These are phyloP conservation scores for Notolabrus celidotus DNA, from an alignment of 2,797 vertebrate genomes.

Conservation along the genomic window DNA sequence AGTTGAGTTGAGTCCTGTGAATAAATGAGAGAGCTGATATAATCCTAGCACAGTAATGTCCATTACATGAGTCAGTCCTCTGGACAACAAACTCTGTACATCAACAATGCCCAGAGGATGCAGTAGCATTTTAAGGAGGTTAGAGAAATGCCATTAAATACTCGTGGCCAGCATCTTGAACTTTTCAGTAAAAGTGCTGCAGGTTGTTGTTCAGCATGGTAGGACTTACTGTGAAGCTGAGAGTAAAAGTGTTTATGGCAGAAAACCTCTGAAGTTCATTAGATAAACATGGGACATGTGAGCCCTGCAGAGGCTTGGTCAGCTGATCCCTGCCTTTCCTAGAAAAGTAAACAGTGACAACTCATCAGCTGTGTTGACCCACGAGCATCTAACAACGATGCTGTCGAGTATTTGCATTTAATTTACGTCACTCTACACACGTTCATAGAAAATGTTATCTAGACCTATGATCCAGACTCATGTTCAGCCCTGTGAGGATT, in stretches of 20 bases:
- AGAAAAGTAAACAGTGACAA: not conserved
- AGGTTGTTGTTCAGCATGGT: not conserved
- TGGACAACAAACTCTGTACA: not conserved
- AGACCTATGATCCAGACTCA: not conserved
- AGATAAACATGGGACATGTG: not conserved
- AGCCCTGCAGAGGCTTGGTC: not conserved
- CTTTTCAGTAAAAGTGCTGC: not conserved
- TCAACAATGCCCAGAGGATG: not conserved
- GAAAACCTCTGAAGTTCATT: not conserved
- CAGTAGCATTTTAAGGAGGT: not conserved
- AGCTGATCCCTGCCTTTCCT: not conserved
- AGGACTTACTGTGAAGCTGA: not conserved
- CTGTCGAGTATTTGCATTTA: constrained; percentile 1
- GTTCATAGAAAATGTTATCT: not conserved
- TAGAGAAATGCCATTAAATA: not conserved
- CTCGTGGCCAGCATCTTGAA: not conserved
- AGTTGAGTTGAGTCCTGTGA: too few species aligned
- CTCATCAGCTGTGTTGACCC: not conserved
- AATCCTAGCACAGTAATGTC: not conserved
- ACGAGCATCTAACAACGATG: not conserved
- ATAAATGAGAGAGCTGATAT: too few species aligned
- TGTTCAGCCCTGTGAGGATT: accelerated
- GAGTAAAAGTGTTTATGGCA: not conserved
- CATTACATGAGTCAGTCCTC: not conserved
- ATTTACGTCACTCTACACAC: not conserved